phyloP scores from a whole-genome alignment of 2,888 invertebrate species.

The Ariolimax columbianus region DNA sequence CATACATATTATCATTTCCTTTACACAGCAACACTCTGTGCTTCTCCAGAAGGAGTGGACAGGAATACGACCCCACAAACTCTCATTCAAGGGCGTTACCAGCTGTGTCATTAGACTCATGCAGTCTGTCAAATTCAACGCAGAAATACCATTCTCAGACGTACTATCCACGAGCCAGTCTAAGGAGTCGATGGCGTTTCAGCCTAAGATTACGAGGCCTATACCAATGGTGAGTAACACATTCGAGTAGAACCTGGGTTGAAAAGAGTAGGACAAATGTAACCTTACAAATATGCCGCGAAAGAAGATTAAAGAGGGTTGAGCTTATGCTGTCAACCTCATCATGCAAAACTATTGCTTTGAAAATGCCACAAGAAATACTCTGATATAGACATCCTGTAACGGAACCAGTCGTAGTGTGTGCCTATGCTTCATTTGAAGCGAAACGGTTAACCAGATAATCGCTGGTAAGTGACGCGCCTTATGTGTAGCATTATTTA shows the following conservation, averaged over 20 bases:
- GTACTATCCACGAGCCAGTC: conserved; percentile 80
- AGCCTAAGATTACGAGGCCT: conserved; percentile 14
- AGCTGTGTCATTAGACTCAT: conserved; percentile 94
- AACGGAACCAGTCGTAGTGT: too few species aligned
- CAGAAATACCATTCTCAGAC: conserved; percentile 95
- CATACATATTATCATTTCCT: neutral
- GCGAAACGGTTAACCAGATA: too few species aligned
- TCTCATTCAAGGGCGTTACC: conserved; percentile 94
- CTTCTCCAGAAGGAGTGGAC: conserved; percentile 62
- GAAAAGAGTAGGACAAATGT: neutral
- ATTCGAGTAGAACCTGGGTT: neutral
- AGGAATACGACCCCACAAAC: conserved; percentile 76
- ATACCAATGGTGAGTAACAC: conserved; percentile 44
- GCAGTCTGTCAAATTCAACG: conserved; percentile 94
- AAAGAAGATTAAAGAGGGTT: too few species aligned
- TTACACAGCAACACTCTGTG: conserved; percentile 61
- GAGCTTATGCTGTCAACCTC: too few species aligned
- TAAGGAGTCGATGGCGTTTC: conserved; percentile 39
- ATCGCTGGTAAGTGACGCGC: too few species aligned
- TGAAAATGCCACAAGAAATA: too few species aligned
- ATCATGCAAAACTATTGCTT: too few species aligned
- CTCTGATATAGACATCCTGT: too few species aligned
- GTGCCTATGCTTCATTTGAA: too few species aligned
- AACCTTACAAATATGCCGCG: too few species aligned
- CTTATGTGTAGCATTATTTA: too few species aligned